Evolutionary conservation across 2,113 vertebrate species (phyloP).

Genomic region (Empidonax alnorum): DNA sequence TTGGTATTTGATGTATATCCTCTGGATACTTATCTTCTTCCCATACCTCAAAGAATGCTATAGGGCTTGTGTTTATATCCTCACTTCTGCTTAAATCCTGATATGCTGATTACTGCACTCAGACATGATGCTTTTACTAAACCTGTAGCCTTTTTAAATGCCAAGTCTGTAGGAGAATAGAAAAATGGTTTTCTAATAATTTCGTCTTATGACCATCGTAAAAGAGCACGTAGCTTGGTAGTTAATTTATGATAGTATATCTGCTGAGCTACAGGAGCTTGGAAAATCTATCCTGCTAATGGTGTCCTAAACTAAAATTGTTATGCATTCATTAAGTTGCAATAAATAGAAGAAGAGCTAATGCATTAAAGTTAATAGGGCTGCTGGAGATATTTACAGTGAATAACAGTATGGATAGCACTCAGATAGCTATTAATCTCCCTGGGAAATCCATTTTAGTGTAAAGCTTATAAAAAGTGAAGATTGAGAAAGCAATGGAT

Average conservation of each 20-base stretch:
- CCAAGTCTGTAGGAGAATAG: background rate
- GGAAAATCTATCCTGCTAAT: conserved; percentile 41
- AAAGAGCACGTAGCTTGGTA: background rate
- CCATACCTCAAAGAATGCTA: background rate
- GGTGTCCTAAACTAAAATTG: conserved; percentile 54
- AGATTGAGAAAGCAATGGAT: background rate
- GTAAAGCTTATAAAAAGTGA: background rate
- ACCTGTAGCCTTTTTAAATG: background rate
- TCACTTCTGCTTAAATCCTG: background rate
- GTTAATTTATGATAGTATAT: conserved; percentile 30
- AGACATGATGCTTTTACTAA: background rate
- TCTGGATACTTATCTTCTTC: background rate
- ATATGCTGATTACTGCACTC: background rate
- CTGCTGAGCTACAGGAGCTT: conserved; percentile 41
- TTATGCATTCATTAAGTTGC: conserved; percentile 56
- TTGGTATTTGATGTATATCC: background rate
- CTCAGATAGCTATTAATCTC: conserved; percentile 28
- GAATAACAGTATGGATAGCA: conserved; percentile 12
- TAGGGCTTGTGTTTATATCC: background rate
- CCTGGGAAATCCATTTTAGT: conserved; percentile 16
- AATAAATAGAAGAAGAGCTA: conserved; percentile 55
- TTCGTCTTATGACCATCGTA: conserved; percentile 22
- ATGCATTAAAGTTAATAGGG: conserved; percentile 61
- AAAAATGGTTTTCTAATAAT: conserved; percentile 31
- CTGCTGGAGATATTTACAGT: conserved; percentile 50